Evolutionary conservation across 2,797 vertebrate genomes (phyloP), one percentile per base, ranked within the genome.

Genomic region (Catharus ustulatus): DNA sequence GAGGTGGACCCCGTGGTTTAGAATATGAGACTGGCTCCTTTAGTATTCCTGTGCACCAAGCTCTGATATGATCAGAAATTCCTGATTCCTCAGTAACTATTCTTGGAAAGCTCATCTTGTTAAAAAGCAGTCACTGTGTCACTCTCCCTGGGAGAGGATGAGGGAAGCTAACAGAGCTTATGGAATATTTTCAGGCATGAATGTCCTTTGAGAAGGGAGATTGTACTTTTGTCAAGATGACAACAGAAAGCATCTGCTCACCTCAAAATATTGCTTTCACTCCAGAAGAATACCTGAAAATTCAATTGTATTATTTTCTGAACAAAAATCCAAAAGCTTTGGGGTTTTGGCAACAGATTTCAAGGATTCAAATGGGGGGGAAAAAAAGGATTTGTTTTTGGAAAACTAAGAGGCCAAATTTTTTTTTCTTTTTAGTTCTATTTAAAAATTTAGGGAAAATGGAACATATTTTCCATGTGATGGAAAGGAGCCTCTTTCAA

Each of bases 241-340:
- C 55, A 59, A 32, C 63, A 89, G 71, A 89, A 92, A 84, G 80
- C 88, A 89, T 94, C 92, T 96, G 80, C 52, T 84, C 0, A 19
- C 84, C 77, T 93, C 75, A 82, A 52, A 95, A 67, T 19, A 17
- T 32, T 87, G 45, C 5, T 83, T 84, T 76, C 11, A 15, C 87
- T 88, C 77, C 74, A 90, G 34, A 86, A 71, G 42, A 57, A 74
- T 71, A 92, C 86, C 88, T 93, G 92, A 89, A 93, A 93, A 74
- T 29, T 51, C 71, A 91, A 76, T 66, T 87, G 76, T 62, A 42
- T 68, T 86, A 57, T 77, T 91, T 90, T 93, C 86, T 88, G 58
- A 72, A 90, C 22, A 95, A 93, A 90, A 88, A 79, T 76, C 23
- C 66, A 73, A 76, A 88, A 81, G 69, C 55, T 84, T 84, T 49